Conservation (phyloP, 1,140 invertebrate species). For the Latrodectus geometricus region DNA sequence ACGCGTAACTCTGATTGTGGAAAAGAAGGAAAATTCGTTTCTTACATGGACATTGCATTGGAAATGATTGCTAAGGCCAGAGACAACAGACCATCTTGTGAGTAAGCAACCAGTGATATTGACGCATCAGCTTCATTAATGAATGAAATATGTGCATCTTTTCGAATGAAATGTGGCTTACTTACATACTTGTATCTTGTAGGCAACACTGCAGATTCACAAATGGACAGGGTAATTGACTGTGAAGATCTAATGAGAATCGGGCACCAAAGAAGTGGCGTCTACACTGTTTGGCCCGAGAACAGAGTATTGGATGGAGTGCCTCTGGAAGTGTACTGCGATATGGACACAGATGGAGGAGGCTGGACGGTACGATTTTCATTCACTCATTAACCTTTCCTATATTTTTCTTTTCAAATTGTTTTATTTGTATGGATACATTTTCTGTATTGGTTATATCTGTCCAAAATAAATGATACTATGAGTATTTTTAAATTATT, state of each 20-base stretch:
- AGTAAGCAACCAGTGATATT: not conserved
- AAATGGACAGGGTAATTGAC: not conserved
- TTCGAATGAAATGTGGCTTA: not conserved
- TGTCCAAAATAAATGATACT: not conserved
- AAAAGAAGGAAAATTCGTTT: not conserved
- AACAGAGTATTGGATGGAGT: slow-evolving; percentile 33
- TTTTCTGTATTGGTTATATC: not conserved
- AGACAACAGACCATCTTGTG: not conserved
- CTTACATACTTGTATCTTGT: not conserved
- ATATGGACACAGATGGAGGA: slow-evolving; percentile 67
- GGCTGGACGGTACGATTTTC: slow-evolving; percentile 67
- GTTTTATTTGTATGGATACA: no score
- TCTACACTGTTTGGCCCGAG: slow-evolving; percentile 66
- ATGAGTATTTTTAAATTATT: no score
- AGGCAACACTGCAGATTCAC: not conserved
- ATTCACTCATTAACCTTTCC: not conserved
- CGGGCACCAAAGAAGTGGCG: slow-evolving; percentile 66
- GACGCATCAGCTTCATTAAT: not conserved
- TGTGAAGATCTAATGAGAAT: slow-evolving; percentile 2
- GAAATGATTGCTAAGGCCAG: slow-evolving; percentile 20
- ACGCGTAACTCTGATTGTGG: not conserved
- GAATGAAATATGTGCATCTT: not conserved
- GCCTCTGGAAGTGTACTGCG: slow-evolving; percentile 67
- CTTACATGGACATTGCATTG: slow-evolving; percentile 8
- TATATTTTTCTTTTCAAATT: no score